Evolutionary conservation across 2,797 vertebrate genomes (phyloP).

Genomic region (Hoplostethus atlanticus): DNA sequence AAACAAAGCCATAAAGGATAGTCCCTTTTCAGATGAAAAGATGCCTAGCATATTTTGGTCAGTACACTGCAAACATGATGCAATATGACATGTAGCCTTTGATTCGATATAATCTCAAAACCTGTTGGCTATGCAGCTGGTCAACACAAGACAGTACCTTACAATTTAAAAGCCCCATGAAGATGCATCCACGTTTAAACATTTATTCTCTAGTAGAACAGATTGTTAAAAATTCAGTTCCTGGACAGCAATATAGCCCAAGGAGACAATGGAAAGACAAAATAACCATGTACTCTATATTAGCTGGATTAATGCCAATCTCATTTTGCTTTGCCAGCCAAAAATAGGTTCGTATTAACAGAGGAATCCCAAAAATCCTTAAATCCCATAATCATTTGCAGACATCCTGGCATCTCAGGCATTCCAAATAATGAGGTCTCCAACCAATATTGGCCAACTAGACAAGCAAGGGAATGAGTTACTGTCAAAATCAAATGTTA

Average conservation of each 20-base stretch:
- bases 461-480: not conserved
- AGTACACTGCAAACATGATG: not conserved
- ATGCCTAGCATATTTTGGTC: not conserved
- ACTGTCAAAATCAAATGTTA: conserved; percentile 19
- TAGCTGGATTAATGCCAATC: not conserved
- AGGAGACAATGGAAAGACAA: not conserved
- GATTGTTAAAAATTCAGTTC: not conserved
- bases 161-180: not conserved
- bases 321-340: not conserved
- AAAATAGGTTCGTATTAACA: not conserved
- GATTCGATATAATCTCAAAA: not conserved
- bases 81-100: not conserved
- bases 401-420: not conserved
- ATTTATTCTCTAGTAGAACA: not conserved
- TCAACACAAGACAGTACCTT: not conserved
- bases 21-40: not conserved
- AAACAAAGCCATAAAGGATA: not conserved
- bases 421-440: conserved; percentile 1
- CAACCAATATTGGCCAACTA: not conserved
- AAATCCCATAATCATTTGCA: conserved; percentile 5
- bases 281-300: conserved; percentile 17
- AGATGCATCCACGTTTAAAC: not conserved
- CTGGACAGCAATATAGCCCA: not conserved
- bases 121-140: not conserved
- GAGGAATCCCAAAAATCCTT: conserved; percentile 9